Conservation (phyloP, 2,797 vertebrate species). For the Amphiprion clarkii region DNA sequence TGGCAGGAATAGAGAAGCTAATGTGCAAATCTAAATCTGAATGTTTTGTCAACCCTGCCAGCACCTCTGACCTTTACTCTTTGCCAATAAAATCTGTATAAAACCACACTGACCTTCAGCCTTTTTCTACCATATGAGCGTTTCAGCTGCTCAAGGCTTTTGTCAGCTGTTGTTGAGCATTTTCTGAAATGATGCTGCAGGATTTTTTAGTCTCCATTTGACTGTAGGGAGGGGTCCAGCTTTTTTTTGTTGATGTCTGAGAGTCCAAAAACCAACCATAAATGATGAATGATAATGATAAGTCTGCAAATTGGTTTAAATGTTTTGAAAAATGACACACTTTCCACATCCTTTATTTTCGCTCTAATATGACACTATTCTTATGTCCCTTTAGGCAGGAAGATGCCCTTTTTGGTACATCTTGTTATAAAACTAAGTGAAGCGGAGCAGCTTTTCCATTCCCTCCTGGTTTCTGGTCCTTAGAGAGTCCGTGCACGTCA, state of each 20-base stretch:
- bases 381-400: background rate
- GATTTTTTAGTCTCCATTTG: constrained; percentile 2
- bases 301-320: background rate
- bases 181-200: background rate
- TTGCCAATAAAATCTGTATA: background rate
- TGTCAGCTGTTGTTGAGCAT: background rate
- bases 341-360: no score
- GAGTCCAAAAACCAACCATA: background rate
- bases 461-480: constrained; percentile 7
- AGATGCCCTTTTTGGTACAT: constrained; percentile 2
- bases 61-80: background rate
- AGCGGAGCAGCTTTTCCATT: background rate
- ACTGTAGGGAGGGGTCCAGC: background rate
- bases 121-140: background rate
- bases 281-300: constrained; percentile 1
- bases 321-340: background rate
- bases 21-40: background rate
- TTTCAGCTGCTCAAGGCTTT: background rate
- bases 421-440: background rate
- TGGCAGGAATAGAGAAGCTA: background rate
- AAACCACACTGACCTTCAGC: no score
- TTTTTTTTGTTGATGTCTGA: background rate
- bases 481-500: constrained; percentile 30
- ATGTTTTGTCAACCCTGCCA: background rate
- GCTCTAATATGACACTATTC: no score